These are phyloP conservation scores for Xiphophorus hellerii DNA, from an alignment of 2,113 vertebrate genomes.

Conservation along the genomic window DNA sequence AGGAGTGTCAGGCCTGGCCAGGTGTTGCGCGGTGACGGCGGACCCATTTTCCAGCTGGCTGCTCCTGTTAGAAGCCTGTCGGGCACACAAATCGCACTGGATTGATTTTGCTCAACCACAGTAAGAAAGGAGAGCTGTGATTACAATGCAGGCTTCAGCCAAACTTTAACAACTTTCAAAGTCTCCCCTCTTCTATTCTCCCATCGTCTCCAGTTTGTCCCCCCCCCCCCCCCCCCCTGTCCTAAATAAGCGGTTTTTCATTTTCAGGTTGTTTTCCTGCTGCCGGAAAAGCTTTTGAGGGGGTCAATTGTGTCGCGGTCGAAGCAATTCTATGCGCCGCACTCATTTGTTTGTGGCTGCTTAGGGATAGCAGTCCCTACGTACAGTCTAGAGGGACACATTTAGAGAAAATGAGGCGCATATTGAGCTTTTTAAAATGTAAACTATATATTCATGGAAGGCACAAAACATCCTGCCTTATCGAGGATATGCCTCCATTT, in stretches of 20 bases:
- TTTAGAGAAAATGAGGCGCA: not conserved
- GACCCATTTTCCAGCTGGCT: conserved; percentile 92
- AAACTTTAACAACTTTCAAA: conserved; percentile 66
- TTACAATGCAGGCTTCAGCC: conserved; percentile 59
- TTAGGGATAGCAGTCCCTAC: not conserved
- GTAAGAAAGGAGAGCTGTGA: conserved; percentile 57
- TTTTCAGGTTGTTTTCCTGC: conserved; percentile 21
- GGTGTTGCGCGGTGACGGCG: conserved; percentile 80
- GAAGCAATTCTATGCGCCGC: not conserved
- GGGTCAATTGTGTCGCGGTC: not conserved
- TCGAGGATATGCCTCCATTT: not conserved
- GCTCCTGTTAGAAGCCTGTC: conserved; percentile 84
- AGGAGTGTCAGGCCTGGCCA: conserved; percentile 54
- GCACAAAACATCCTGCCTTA: not conserved
- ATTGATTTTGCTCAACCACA: conserved; percentile 82
- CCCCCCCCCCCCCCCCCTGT: not conserved
- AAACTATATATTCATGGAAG: not conserved
- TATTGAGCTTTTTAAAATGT: not conserved
- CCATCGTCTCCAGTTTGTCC: not conserved
- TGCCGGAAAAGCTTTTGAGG: conserved; percentile 1
- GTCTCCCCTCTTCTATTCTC: conserved; percentile 30
- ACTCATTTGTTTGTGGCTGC: not conserved
- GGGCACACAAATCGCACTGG: conserved; percentile 81
- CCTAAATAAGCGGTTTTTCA: conserved; percentile 23
- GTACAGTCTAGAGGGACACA: not conserved